A percentile compares a stretch with the other conserved stretches of the same genome.
These are phyloP conservation scores for Lacanobia wlatinum DNA, from an alignment of 2,888 invertebrate genomes.

Conservation along the genomic window DNA sequence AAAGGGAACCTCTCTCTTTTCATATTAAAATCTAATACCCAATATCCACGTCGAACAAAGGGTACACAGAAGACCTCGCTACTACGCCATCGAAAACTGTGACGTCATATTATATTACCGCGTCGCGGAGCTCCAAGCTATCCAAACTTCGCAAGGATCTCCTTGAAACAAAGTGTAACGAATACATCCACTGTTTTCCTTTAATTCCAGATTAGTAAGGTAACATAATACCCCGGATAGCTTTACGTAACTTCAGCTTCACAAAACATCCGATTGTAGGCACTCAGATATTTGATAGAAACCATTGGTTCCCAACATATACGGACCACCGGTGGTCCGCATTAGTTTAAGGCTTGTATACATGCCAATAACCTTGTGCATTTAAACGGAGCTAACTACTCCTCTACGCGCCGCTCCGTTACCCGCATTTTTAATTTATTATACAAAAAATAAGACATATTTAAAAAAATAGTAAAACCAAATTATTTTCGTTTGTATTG, in stretches of 20 bases:
- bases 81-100: constrained; percentile 16
- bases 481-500: too few species aligned
- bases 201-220: constrained; percentile 40
- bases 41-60: not conserved
- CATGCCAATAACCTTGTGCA: too few species aligned
- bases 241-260: constrained; percentile 22
- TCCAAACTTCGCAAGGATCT: constrained; percentile 16
- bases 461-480: too few species aligned
- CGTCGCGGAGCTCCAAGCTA: not conserved
- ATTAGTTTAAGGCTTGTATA: too few species aligned
- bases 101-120: constrained; percentile 18
- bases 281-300: constrained; percentile 41
- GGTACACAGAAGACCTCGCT: constrained; percentile 9
- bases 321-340: too few species aligned
- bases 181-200: constrained; percentile 35
- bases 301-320: too few species aligned
- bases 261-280: constrained; percentile 28
- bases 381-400: too few species aligned
- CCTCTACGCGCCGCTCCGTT: too few species aligned
- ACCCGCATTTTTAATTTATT: too few species aligned
- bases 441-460: too few species aligned
- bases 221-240: constrained; percentile 32
- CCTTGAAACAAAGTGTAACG: constrained; percentile 14
- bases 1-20: not conserved
- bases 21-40: constrained; percentile 11